Conservation (phyloP, 2,888 invertebrate species). For the Drosophila neutralis region DNA sequence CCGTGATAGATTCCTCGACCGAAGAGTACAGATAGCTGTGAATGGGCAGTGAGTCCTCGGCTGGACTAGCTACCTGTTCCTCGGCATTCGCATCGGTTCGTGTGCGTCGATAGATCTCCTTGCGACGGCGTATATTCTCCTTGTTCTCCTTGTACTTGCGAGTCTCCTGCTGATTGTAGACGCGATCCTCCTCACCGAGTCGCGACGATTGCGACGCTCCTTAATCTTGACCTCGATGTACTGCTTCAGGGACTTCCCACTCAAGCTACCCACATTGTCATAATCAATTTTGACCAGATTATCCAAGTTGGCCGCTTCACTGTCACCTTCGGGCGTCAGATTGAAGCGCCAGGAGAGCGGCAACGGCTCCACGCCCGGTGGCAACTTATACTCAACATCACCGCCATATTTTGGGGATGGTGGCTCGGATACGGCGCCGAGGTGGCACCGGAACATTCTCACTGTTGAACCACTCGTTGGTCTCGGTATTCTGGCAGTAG, state of each 20-base stretch:
- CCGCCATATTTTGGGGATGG: conserved; percentile 43
- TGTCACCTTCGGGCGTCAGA: conserved; percentile 91
- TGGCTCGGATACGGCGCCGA: conserved; percentile 72
- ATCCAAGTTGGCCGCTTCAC: conserved; percentile 8
- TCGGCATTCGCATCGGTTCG: conserved; percentile 30
- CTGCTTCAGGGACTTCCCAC: conserved; percentile 70
- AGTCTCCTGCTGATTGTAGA: conserved; percentile 89
- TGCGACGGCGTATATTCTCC: conserved; percentile 89
- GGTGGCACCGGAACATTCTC: conserved; percentile 80
- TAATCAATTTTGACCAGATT: conserved; percentile 45
- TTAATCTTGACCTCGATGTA: conserved; percentile 85
- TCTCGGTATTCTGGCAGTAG: conserved; percentile 82
- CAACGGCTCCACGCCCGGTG: conserved; percentile 86
- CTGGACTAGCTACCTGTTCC: not conserved
- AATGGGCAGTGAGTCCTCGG: conserved; percentile 49
- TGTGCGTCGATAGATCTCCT: conserved; percentile 77
- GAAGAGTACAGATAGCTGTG: conserved; percentile 64
- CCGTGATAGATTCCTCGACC: conserved; percentile 35
- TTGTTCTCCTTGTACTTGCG: conserved; percentile 92
- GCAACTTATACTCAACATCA: conserved; percentile 77
- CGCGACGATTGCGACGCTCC: conserved; percentile 86
- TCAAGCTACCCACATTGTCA: conserved; percentile 61
- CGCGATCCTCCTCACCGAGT: conserved; percentile 90
- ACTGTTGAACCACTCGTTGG: conserved; percentile 83
- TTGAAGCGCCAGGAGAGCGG: conserved; percentile 96